Evolutionary conservation across 2,888 invertebrate species (phyloP).

Genomic region (Drosophila anomalipes): DNA sequence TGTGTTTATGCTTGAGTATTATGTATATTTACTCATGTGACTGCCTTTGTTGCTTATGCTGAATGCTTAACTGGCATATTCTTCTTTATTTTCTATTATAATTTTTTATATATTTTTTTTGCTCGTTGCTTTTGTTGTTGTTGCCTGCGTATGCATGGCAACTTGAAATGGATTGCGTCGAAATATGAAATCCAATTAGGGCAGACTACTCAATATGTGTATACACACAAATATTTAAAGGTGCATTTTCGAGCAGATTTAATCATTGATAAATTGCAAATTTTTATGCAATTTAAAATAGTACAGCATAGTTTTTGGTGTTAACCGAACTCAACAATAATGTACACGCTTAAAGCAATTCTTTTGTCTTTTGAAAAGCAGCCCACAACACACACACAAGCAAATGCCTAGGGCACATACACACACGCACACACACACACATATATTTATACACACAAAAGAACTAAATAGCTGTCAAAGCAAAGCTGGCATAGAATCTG

Average conservation of each 20-base stretch:
- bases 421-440: conserved; percentile 4
- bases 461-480: conserved; percentile 48
- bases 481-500: conserved; percentile 12
- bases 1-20: conserved; percentile 14
- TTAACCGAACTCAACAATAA: conserved; percentile 1
- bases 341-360: not conserved
- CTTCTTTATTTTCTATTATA: conserved; percentile 22
- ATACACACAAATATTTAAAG: not conserved
- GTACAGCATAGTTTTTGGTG: conserved; percentile 2
- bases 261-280: not conserved
- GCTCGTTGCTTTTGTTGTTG: conserved; percentile 5
- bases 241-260: not conserved
- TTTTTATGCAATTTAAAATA: not conserved
- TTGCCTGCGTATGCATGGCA: conserved; percentile 65
- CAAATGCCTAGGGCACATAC: conserved; percentile 5
- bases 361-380: conserved; percentile 6
- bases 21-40: conserved; percentile 43
- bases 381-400: conserved; percentile 7
- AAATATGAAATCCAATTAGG: conserved; percentile 68
- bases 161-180: conserved; percentile 44
- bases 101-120: not conserved
- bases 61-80: not conserved
- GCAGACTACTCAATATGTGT: conserved; percentile 8
- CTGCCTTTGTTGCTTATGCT: conserved; percentile 16
- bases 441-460: conserved; percentile 20